Evolutionary conservation across 37 sponge, comb jelly and placozoan species (phyloP), one percentile per base, ranked within the genome.

Genomic region (Haliclona indistincta): DNA sequence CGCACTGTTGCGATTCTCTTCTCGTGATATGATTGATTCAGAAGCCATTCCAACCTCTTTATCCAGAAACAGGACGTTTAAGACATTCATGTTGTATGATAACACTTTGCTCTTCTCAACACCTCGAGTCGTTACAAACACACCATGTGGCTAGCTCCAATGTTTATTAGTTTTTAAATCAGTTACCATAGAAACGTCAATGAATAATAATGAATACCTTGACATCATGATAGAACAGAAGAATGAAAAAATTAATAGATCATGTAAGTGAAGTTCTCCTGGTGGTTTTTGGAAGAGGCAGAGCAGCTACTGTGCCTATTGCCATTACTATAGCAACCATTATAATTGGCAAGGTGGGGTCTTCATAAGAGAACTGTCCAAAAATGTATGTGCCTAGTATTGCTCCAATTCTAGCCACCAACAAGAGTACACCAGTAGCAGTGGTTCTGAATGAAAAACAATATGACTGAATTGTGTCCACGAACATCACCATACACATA

Each of bases 361-460:
- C 79, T 29, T 71, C 67, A 19, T 68, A 56, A 36, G 40, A 35
- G 43, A 88, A 82, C 1, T 39, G 49, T 1, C 89, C 89, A 73
- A 88, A 88, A 0, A 82, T 56, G 43, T 78, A 71, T 17, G 79
- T 88, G 19, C 89, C 89, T 0, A 82, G 15, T 33, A 88, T 88
- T 17, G 89, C 89, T 44, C 89, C 89, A 56, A 88, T 73, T 38
- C 89, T 77, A 39, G 79, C 78, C 55, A 73, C 55, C 13, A 82
- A 23, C 3, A 82, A 68, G 43, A 74, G 79, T 0, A 88, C 38
- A 0, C 84, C 89, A 10, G 41, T 26, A 5, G 89, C 73, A 47
- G 84, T 82, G 25, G 79, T 28, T 36, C 89, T 85, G 67, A 17
- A 67, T 3, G 22, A 25, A 34, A 33, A 6, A 44, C 25, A 75